These are phyloP conservation scores for Podotricha telesiphe DNA, from an alignment of 2,888 invertebrate species.

Conservation along the genomic window DNA sequence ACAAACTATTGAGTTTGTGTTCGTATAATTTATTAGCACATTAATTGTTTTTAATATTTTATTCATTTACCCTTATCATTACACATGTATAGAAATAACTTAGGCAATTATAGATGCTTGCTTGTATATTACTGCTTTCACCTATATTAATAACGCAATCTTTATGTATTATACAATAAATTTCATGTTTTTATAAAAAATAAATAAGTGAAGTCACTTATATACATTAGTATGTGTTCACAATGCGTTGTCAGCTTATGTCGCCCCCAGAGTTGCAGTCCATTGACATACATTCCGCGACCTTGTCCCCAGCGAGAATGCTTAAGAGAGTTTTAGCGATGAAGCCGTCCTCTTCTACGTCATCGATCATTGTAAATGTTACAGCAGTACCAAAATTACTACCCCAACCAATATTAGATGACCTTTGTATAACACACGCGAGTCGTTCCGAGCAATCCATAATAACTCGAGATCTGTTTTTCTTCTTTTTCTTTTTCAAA, in stretches of 20 bases:
- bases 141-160: background rate
- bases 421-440: conserved; percentile 69
- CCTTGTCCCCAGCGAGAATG: conserved; percentile 72
- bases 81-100: background rate
- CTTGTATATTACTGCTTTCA: too few relatives aligned
- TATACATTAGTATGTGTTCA: conserved; percentile 34
- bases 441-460: conserved; percentile 73
- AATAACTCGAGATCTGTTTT: conserved; percentile 65
- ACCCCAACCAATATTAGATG: conserved; percentile 62
- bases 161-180: background rate
- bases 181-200: background rate
- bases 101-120: background rate
- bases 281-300: conserved; percentile 77
- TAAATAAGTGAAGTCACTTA: conserved; percentile 27
- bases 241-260: conserved; percentile 69
- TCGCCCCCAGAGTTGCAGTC: conserved; percentile 76
- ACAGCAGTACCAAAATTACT: conserved; percentile 71
- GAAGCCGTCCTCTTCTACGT: conserved; percentile 68
- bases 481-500: conserved; percentile 74
- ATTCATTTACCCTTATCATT: background rate
- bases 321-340: conserved; percentile 71
- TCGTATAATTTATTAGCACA: too few relatives aligned
- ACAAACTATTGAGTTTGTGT: too few relatives aligned
- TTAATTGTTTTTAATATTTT: background rate
- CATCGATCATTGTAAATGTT: conserved; percentile 73